phyloP scores from a whole-genome alignment of 2,797 vertebrate genomes.

The Cottoperca gobio region DNA sequence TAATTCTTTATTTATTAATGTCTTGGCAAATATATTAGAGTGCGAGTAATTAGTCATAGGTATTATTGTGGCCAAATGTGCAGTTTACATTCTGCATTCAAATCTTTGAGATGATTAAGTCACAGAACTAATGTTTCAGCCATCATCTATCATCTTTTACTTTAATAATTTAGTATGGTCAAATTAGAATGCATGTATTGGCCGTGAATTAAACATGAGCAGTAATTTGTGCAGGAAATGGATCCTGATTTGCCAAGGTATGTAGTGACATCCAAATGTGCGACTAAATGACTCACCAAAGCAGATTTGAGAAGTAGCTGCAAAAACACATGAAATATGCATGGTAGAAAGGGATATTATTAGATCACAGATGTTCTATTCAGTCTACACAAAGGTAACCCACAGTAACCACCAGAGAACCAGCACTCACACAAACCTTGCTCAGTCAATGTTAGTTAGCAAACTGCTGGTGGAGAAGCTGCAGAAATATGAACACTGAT shows the following conservation, averaged over 20 bases:
- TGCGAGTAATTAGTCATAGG: slow-evolving; percentile 32
- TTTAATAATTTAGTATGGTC: slow-evolving; percentile 79
- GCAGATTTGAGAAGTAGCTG: slow-evolving; percentile 81
- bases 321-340: slow-evolving; percentile 86
- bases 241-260: slow-evolving; percentile 79
- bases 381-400: slow-evolving; percentile 77
- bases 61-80: slow-evolving; percentile 58
- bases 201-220: slow-evolving; percentile 83
- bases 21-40: slow-evolving; percentile 34
- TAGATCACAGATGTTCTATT: slow-evolving; percentile 81
- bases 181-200: slow-evolving; percentile 82
- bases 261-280: slow-evolving; percentile 80
- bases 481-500: slow-evolving; percentile 19
- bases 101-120: slow-evolving; percentile 58
- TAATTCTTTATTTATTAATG: slow-evolving; percentile 47
- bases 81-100: slow-evolving; percentile 63
- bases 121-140: slow-evolving; percentile 65
- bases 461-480: slow-evolving; percentile 30
- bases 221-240: slow-evolving; percentile 84
- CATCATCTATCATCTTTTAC: slow-evolving; percentile 71
- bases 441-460: slow-evolving; percentile 46
- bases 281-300: slow-evolving; percentile 80
- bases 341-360: slow-evolving; percentile 77
- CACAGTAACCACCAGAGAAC: slow-evolving; percentile 60
- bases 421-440: slow-evolving; percentile 39